phyloP scores from a whole-genome alignment of 1,140 invertebrate species.

The Goniozus legneri region DNA sequence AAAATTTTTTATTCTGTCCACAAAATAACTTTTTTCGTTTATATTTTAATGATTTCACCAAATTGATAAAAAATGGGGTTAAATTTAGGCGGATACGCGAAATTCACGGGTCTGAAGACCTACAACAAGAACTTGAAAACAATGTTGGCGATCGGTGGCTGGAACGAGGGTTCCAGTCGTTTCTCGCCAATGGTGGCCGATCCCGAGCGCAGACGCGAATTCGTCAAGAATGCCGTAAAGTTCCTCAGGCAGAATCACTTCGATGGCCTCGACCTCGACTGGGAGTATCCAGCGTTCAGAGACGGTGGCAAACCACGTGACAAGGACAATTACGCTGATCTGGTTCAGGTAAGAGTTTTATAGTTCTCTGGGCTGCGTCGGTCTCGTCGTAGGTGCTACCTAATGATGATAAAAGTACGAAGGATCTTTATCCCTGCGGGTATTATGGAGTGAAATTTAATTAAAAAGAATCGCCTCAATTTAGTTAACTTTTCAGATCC shows the following conservation, averaged over 20 bases:
- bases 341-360: constrained; percentile 68
- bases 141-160: constrained; percentile 90
- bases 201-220: constrained; percentile 69
- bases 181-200: constrained; percentile 86
- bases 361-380: too few relatives aligned
- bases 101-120: constrained; percentile 88
- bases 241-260: constrained; percentile 90
- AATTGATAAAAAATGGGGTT: too few relatives aligned
- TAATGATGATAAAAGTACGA: too few relatives aligned
- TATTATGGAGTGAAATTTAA: too few relatives aligned
- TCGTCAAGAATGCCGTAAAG: constrained; percentile 82
- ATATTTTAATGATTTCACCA: neutral
- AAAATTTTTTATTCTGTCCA: neutral
- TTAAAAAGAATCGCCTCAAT: too few relatives aligned
- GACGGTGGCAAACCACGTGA: constrained; percentile 90
- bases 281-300: constrained; percentile 89
- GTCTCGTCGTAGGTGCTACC: too few relatives aligned
- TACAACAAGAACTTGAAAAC: constrained; percentile 92
- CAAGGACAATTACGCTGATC: constrained; percentile 81
- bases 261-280: constrained; percentile 94
- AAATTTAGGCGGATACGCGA: constrained; percentile 87
- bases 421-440: neutral
- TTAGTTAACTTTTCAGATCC: too few relatives aligned
- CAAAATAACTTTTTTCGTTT: neutral
- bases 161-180: constrained; percentile 90